A percentile compares a stretch with the other conserved stretches of the same genome.
Evolutionary conservation across 1,140 invertebrate genomes (phyloP).

Genomic region (Dysdera silvatica): DNA sequence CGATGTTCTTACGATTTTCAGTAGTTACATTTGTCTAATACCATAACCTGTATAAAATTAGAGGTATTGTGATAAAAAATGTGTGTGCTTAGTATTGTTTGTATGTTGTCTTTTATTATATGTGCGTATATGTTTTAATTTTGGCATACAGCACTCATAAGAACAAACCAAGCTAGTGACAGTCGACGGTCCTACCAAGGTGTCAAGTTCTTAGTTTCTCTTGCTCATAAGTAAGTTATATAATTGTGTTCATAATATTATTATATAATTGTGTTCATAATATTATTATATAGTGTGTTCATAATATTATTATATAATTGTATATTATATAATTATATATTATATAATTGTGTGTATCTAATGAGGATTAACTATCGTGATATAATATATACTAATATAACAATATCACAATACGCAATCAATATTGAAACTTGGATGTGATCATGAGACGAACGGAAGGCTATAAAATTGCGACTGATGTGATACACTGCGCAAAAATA

Average conservation of each 20-base stretch:
- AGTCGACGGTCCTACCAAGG: conserved; percentile 48
- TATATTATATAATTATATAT: background rate
- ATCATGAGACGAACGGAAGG: too few species aligned
- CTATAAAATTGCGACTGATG: too few species aligned
- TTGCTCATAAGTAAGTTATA: conserved; percentile 41
- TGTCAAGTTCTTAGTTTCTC: conserved; percentile 48
- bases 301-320: background rate
- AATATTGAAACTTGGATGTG: too few species aligned
- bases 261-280: background rate
- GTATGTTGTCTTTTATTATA: background rate
- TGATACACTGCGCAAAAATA: too few species aligned
- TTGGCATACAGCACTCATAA: conserved; percentile 38
- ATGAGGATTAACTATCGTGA: too few species aligned
- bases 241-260: background rate
- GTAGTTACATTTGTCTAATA: too few species aligned
- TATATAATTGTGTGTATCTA: background rate
- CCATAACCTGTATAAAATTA: too few species aligned
- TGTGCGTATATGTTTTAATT: conserved; percentile 2
- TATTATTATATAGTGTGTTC: background rate
- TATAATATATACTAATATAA: too few species aligned
- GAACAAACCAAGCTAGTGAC: conserved; percentile 43
- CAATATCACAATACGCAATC: too few species aligned
- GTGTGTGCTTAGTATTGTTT: too few species aligned
- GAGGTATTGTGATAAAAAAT: too few species aligned
- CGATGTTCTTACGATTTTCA: too few species aligned